These are phyloP conservation scores for Capreolus pygargus DNA, from an alignment of 2,113 vertebrate species.

Conservation along the genomic window DNA sequence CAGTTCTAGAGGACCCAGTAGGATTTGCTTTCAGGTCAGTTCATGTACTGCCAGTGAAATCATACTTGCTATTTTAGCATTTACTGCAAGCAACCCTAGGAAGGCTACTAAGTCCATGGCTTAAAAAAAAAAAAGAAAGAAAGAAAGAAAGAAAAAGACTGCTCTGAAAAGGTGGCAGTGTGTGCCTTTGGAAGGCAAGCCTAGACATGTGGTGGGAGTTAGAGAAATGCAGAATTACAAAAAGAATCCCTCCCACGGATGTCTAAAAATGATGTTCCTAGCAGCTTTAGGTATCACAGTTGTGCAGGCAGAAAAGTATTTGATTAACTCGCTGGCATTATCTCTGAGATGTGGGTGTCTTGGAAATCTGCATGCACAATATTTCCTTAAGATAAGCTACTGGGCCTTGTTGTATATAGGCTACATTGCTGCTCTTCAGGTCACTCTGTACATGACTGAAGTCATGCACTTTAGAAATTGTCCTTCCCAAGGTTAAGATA, in stretches of 20 bases:
- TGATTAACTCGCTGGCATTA: conserved; percentile 71
- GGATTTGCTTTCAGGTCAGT: not conserved
- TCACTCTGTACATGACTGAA: not conserved
- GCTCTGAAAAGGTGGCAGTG: conserved; percentile 39
- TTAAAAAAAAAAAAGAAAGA: not conserved
- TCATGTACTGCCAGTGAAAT: not conserved
- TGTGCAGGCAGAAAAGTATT: conserved; percentile 73
- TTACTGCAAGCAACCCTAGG: not conserved
- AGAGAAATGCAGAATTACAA: conserved; percentile 69
- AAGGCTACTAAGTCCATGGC: not conserved
- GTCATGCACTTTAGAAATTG: not conserved
- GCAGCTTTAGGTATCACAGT: conserved; percentile 77
- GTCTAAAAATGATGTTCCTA: conserved; percentile 76
- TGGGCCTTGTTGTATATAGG: conserved; percentile 11
- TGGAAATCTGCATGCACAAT: conserved; percentile 55
- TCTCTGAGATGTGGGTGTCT: conserved; percentile 68
- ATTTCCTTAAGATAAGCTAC: conserved; percentile 13
- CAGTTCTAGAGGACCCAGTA: not conserved
- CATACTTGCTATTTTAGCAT: not conserved
- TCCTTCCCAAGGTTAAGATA: conserved; percentile 5
- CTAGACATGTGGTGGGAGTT: conserved; percentile 71
- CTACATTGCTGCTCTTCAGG: not conserved
- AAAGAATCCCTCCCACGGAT: conserved; percentile 74
- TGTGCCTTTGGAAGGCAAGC: conserved; percentile 57
- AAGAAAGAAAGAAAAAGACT: not conserved